Percentiles rank a stretch among this genome's conserved stretches.
Conservation (phyloP, 2,113 vertebrate species). For the Tiliqua scincoides region DNA sequence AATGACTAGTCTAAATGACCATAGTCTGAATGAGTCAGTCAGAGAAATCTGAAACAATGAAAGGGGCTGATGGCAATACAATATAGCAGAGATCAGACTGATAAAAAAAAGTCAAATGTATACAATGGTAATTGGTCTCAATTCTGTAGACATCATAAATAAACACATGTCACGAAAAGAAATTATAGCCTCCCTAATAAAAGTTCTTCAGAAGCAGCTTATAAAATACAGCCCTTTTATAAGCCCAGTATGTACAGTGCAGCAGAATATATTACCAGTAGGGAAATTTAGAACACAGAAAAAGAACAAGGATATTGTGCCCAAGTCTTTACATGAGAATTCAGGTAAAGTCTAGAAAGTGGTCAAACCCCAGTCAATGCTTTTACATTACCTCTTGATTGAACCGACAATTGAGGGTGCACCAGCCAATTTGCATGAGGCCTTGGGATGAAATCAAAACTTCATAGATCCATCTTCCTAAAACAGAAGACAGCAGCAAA, state of each 20-base stretch:
- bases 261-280: neutral
- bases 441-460: conserved; percentile 98
- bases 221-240: neutral
- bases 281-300: conserved; percentile 10
- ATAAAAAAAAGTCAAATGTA: too few relatives aligned
- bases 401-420: conserved; percentile 95
- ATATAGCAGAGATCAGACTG: neutral
- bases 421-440: conserved; percentile 99
- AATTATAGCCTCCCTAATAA: neutral
- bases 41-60: too few relatives aligned
- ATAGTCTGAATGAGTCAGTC: too few relatives aligned
- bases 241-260: neutral
- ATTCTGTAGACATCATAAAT: neutral
- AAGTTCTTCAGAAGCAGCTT: neutral
- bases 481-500: conserved; percentile 24
- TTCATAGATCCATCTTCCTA: conserved; percentile 97
- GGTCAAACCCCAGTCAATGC: neutral
- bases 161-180: neutral
- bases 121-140: accelerated
- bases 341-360: neutral
- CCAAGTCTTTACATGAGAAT: neutral
- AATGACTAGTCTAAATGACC: neutral
- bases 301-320: accelerated
- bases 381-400: conserved; percentile 91
- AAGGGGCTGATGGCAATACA: neutral